Percentiles rank a stretch among this genome's conserved stretches.
Evolutionary conservation across 2,888 invertebrate genomes (phyloP).

Genomic region (Lochmaea capreae): DNA sequence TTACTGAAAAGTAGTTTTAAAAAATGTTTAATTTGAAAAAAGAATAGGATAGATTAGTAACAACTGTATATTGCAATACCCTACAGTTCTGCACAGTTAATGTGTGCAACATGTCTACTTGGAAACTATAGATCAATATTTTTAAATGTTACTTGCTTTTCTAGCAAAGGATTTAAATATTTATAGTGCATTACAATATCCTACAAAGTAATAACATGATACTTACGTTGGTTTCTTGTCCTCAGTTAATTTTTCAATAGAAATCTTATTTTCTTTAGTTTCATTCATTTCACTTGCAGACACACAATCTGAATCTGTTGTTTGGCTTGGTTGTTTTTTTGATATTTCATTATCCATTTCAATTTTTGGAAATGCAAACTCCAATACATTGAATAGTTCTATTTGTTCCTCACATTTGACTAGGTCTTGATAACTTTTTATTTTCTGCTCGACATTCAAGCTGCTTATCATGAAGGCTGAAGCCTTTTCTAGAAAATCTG

Average conservation of each 20-base stretch:
- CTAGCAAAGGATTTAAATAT: too few relatives aligned
- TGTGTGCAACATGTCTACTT: too few relatives aligned
- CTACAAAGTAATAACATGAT: neutral
- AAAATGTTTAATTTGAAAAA: neutral
- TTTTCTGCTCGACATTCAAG: constrained; percentile 46
- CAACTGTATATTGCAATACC: too few relatives aligned
- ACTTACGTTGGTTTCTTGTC: constrained; percentile 30
- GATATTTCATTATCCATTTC: constrained; percentile 43
- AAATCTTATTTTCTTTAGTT: constrained; percentile 20
- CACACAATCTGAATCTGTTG: constrained; percentile 33
- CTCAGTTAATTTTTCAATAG: neutral
- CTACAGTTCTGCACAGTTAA: too few relatives aligned
- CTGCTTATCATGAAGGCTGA: constrained; percentile 44
- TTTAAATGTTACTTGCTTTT: too few relatives aligned
- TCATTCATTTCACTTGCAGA: constrained; percentile 36
- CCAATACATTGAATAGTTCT: constrained; percentile 44
- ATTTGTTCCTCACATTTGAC: constrained; percentile 40
- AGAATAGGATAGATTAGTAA: too few relatives aligned
- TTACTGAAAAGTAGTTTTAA: constrained; percentile 36
- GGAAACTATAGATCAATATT: too few relatives aligned
- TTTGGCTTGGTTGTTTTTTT: constrained; percentile 21
- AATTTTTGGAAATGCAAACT: constrained; percentile 47
- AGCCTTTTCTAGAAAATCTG: constrained; percentile 43
- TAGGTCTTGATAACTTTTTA: constrained; percentile 44
- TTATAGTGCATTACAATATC: neutral